A percentile compares a stretch with the other conserved stretches of the same genome.
Evolutionary conservation across 2,888 invertebrate genomes (phyloP).

Genomic region (Drosophila dives): DNA sequence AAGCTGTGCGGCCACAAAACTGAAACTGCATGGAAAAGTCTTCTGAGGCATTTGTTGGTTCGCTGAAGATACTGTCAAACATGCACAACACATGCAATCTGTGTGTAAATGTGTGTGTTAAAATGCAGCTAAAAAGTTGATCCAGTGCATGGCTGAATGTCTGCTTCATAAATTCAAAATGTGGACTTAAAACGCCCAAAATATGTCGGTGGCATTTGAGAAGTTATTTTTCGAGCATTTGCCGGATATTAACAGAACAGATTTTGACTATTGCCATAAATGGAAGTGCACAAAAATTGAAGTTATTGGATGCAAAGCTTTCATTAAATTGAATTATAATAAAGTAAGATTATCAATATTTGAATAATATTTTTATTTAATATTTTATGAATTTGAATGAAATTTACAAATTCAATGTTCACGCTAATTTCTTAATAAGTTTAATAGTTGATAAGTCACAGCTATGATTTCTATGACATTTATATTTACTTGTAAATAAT

Average conservation of each 20-base stretch:
- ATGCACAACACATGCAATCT: slow-evolving; percentile 1
- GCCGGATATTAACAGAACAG: slow-evolving; percentile 26
- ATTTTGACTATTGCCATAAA: slow-evolving; percentile 13
- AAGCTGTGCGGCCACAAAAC: slow-evolving; percentile 55
- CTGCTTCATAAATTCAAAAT: slow-evolving; percentile 63
- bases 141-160: background rate
- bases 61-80: slow-evolving; percentile 49
- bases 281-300: background rate
- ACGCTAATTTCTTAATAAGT: background rate
- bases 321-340: background rate
- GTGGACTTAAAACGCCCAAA: slow-evolving; percentile 62
- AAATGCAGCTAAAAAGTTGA: slow-evolving; percentile 11
- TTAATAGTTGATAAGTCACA: background rate
- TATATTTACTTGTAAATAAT: background rate
- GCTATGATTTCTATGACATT: background rate
- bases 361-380: background rate
- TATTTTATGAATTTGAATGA: background rate
- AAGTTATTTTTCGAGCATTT: slow-evolving; percentile 31
- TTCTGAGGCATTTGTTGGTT: slow-evolving; percentile 29
- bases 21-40: slow-evolving; percentile 62
- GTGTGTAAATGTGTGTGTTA: slow-evolving; percentile 13
- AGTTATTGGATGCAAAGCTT: background rate
- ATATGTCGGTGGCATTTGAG: slow-evolving; percentile 56
- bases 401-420: background rate
- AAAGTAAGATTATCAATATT: background rate